Conservation (phyloP, 2,113 vertebrate species). For the Amblyornis subalaris region DNA sequence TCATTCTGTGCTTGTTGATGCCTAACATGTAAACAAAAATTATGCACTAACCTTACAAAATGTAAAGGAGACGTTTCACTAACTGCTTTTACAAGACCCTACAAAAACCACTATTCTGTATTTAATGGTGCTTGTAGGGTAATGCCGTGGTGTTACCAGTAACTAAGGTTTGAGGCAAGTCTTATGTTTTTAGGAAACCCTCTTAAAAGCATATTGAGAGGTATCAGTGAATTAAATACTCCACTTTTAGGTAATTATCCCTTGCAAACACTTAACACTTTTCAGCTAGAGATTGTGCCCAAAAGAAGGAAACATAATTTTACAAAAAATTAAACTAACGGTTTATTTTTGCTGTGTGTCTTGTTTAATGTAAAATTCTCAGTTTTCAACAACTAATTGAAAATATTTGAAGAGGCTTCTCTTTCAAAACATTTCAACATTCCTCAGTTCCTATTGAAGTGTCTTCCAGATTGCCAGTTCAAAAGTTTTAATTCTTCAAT, state of each 20-base stretch:
- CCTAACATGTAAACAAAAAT: not conserved
- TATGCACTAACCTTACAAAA: not conserved
- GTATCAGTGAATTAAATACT: not conserved
- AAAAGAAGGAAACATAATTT: not conserved
- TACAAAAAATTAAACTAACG: not conserved
- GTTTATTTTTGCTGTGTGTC: not conserved
- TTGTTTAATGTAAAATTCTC: not conserved
- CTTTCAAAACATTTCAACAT: not conserved
- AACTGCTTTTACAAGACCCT: not conserved
- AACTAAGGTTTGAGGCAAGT: not conserved
- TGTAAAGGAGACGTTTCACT: not conserved
- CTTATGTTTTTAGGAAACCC: not conserved
- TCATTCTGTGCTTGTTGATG: not conserved
- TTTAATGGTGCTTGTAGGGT: not conserved
- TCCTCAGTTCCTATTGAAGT: not conserved
- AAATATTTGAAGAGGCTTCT: not conserved
- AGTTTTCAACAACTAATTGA: not conserved
- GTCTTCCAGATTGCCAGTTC: not conserved
- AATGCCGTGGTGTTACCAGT: not conserved
- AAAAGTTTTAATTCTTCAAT: not conserved
- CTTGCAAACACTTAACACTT: not conserved
- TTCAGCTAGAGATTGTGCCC: not conserved
- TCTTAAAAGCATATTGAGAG: not conserved
- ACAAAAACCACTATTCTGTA: not conserved
- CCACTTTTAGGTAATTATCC: not conserved